Percentiles rank a stretch among this genome's conserved stretches.
Conservation (phyloP, 2,797 vertebrate genomes). For the Hapalemur alaotrensis region DNA sequence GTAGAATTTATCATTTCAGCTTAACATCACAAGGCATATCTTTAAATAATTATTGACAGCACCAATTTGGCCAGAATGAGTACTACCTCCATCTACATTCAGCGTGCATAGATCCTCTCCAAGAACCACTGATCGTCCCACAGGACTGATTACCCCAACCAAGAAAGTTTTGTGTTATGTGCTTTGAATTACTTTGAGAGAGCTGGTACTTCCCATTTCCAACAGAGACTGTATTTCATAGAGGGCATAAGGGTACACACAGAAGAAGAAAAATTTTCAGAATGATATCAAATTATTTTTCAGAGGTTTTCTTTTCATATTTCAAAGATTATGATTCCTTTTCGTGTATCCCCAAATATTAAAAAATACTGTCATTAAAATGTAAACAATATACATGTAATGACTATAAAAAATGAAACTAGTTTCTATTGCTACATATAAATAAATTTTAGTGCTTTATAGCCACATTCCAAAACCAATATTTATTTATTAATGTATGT, state of each 20-base stretch:
- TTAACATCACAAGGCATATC: neutral
- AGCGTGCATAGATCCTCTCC: neutral
- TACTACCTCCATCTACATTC: neutral
- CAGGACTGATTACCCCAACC: neutral
- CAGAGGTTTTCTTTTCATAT: neutral
- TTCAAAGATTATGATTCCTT: neutral
- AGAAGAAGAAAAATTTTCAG: neutral
- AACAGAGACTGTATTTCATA: neutral
- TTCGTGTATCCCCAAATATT: neutral
- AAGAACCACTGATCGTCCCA: neutral
- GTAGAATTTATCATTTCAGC: neutral
- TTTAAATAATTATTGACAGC: neutral
- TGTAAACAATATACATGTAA: neutral
- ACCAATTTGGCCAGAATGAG: neutral
- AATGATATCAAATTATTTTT: neutral
- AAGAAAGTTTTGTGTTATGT: neutral
- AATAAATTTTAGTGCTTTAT: neutral
- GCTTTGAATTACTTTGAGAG: neutral
- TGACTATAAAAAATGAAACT: neutral
- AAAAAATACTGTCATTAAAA: neutral
- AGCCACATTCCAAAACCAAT: neutral
- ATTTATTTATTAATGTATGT: neutral
- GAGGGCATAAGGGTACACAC: neutral
- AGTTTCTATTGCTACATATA: neutral
- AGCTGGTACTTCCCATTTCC: neutral